These are phyloP conservation scores for Emydura subglobosa DNA, from an alignment of 2,113 vertebrate genomes.

Conservation along the genomic window DNA sequence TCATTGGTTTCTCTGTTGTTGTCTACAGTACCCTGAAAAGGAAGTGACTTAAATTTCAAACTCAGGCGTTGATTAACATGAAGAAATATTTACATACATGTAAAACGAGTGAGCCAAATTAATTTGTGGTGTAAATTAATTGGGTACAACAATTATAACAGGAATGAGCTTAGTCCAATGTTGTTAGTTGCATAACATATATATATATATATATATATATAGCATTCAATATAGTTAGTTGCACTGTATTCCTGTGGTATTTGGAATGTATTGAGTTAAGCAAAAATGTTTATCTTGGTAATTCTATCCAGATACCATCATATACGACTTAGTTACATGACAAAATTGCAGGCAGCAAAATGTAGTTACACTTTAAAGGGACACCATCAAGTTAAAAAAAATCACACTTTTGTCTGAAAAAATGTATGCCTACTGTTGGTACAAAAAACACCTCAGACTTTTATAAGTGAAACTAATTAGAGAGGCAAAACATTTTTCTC, in stretches of 20 bases:
- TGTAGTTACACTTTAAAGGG: neutral
- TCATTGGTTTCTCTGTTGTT: neutral
- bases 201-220: too few species aligned
- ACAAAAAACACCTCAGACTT: neutral
- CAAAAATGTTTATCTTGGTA: neutral
- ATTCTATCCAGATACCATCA: neutral
- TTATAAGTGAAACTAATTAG: neutral
- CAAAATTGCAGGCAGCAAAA: neutral
- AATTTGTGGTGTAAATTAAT: neutral
- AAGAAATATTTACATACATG: neutral
- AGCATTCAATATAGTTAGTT: too few species aligned
- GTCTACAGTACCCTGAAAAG: neutral
- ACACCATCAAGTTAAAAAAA: neutral
- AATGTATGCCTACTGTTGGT: neutral
- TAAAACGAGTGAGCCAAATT: neutral
- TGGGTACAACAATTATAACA: neutral
- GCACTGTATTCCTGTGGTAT: neutral
- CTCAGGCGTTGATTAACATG: neutral
- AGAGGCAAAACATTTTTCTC: constrained; percentile 8
- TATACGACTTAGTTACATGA: neutral
- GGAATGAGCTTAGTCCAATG: neutral
- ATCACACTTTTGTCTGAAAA: neutral
- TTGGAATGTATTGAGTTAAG: neutral
- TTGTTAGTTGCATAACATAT: neutral
- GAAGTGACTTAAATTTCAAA: neutral